Percentiles rank a stretch among this genome's conserved stretches.
phyloP scores from a whole-genome alignment of 2,888 invertebrate genomes.

The Ariolimax columbianus region DNA sequence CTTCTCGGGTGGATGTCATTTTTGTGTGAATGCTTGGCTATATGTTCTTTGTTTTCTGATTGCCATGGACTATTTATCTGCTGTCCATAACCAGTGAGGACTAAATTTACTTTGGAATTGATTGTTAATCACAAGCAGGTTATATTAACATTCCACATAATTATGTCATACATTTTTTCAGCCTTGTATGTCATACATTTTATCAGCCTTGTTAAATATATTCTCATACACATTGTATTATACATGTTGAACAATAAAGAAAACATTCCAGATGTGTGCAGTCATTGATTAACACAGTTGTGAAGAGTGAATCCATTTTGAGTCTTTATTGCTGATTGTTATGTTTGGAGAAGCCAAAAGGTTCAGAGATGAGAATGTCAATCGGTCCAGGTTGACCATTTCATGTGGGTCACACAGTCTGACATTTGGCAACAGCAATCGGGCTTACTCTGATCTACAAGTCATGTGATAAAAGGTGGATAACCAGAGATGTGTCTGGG shows the following conservation, averaged over 20 bases:
- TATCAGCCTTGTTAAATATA: neutral
- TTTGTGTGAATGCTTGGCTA: neutral
- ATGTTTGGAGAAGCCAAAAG: too few species aligned
- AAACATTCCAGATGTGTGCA: neutral
- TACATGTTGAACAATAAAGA: neutral
- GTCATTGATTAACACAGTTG: neutral
- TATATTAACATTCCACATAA: neutral
- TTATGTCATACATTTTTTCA: neutral
- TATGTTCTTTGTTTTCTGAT: neutral
- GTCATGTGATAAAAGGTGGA: too few species aligned
- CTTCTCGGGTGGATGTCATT: too few species aligned
- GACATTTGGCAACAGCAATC: too few species aligned
- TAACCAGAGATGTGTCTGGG: too few species aligned
- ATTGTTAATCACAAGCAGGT: neutral
- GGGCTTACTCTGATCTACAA: too few species aligned
- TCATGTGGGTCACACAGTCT: too few species aligned
- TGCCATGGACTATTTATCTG: neutral
- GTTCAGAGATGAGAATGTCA: too few species aligned
- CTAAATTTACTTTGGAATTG: neutral
- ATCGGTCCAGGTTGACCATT: too few species aligned
- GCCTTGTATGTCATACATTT: neutral
- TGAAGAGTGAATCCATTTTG: neutral
- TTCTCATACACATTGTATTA: neutral
- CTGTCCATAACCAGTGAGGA: neutral
- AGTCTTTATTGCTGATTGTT: neutral